These are phyloP conservation scores for Drosophila virilis DNA, from an alignment of 1,140 invertebrate species.

Conservation along the genomic window DNA sequence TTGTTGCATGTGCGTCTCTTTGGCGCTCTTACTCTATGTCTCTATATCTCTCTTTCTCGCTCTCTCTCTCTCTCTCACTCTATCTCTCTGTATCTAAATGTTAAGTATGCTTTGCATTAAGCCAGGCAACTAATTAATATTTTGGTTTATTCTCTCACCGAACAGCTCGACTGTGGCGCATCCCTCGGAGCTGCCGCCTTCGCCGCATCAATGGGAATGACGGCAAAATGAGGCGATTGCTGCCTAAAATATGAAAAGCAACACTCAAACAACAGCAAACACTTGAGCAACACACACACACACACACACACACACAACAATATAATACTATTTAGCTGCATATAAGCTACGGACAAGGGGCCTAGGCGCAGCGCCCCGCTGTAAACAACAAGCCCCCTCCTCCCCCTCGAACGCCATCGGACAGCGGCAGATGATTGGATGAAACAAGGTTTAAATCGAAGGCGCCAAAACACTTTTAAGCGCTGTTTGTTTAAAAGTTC, in stretches of 20 bases:
- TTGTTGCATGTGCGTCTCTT: slow-evolving; percentile 26
- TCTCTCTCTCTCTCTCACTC: slow-evolving; percentile 1
- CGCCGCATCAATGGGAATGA: slow-evolving; percentile 98
- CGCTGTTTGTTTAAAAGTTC: slow-evolving; percentile 52
- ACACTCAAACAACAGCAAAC: slow-evolving; percentile 50
- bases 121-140: neutral
- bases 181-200: slow-evolving; percentile 97
- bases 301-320: neutral
- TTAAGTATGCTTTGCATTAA: neutral
- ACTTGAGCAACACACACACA: slow-evolving; percentile 9
- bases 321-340: neutral
- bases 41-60: too few relatives aligned
- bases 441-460: slow-evolving; percentile 62
- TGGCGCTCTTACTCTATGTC: too few relatives aligned
- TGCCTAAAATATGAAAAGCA: slow-evolving; percentile 80
- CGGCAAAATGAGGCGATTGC: slow-evolving; percentile 85
- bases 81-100: slow-evolving; percentile 19
- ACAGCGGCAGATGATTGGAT: slow-evolving; percentile 2
- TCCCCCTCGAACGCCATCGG: too few relatives aligned
- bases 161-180: slow-evolving; percentile 96
- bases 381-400: slow-evolving; percentile 17
- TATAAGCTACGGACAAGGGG: slow-evolving; percentile 15
- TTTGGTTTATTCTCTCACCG: neutral
- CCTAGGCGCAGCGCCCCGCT: neutral
- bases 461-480: slow-evolving; percentile 59